Evolutionary conservation across 2,888 invertebrate genomes (phyloP), one percentile per base, ranked within the genome.

Genomic region (Apamea epomidion): DNA sequence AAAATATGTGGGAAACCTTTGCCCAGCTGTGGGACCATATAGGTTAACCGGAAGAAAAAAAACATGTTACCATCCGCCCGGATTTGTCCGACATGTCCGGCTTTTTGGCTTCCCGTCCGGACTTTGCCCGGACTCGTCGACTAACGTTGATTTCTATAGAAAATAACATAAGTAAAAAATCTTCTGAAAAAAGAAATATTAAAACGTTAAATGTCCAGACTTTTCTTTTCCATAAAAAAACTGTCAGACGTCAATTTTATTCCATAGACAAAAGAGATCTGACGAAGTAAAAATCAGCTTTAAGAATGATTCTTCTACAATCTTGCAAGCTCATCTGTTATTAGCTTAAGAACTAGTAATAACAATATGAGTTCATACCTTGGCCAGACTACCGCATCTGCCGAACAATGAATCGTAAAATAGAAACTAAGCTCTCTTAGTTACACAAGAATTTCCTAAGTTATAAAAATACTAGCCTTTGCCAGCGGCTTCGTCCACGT

Each of bases 361-460:
- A 77, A 64, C 21, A 51, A 37, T 51, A 64, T 4, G 18, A 42
- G 45, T 74, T 25, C 7, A 48, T 51, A 65, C 25, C 12, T 54
- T 64, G 18, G 51, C 18, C 45, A 32, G n/a, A 58, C 68, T 76
- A 69, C 62, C 45, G 32, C 71, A 62, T 62, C 37, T 42, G 12
- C 12, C 1, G 58, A 72, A 83, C 78, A 83, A 83, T 72, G 48
- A 21, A 32, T 71, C 78, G 60, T 83, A 74, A 82, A 83, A 68
- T 65, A 62, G 37, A 70, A 65, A 65, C 48, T 67, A 5, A 62
- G 16, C 45, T 64, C 48, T 68, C n/a, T 72, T 67, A 42, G 60
- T 81, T 68, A 71, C 42, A n/a, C 8, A 62, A 54, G 32, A 67
- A 67, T n/a, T 74, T 74, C n/a, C n/a, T 12, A 14, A 54, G 54